Evolutionary conservation across 2,888 invertebrate genomes (phyloP).

Genomic region (Drosophila villosipedis): DNA sequence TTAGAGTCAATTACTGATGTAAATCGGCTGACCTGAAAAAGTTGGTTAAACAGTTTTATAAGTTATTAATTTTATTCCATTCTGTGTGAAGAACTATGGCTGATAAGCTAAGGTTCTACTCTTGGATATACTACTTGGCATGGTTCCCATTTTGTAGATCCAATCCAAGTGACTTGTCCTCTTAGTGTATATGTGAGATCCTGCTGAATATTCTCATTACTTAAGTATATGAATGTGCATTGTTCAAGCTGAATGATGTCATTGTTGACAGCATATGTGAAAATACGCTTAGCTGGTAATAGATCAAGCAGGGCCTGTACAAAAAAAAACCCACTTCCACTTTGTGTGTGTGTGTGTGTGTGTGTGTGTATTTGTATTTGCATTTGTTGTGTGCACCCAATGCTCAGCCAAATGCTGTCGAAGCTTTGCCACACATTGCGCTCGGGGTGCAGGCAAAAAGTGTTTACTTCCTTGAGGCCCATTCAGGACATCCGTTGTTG

Average conservation of each 20-base stretch:
- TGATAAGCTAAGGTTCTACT: not conserved
- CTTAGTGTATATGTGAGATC: not conserved
- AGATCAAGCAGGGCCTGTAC: slow-evolving; percentile 17
- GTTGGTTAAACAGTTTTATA: not conserved
- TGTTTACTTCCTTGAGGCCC: slow-evolving; percentile 77
- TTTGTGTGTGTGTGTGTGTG: slow-evolving; percentile 6
- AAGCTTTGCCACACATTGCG: slow-evolving; percentile 50
- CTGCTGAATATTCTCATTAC: slow-evolving; percentile 28
- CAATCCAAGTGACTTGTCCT: slow-evolving; percentile 2
- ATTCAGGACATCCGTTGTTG: slow-evolving; percentile 69
- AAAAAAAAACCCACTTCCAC: not conserved
- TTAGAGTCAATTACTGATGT: not conserved
- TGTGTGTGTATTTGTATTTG: slow-evolving; percentile 22
- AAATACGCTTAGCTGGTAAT: slow-evolving; percentile 33
- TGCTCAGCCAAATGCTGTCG: slow-evolving; percentile 44
- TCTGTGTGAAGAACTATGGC: not conserved
- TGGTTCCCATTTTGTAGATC: not conserved
- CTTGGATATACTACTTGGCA: not conserved
- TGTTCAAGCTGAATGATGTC: slow-evolving; percentile 36
- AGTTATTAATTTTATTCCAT: not conserved
- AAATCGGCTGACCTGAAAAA: not conserved
- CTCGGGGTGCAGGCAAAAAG: slow-evolving; percentile 60
- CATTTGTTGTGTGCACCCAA: slow-evolving; percentile 51
- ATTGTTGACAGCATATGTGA: slow-evolving; percentile 42
- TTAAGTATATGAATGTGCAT: slow-evolving; percentile 22